Conservation (phyloP, 2,797 vertebrate species). For the Alosa sapidissima region DNA sequence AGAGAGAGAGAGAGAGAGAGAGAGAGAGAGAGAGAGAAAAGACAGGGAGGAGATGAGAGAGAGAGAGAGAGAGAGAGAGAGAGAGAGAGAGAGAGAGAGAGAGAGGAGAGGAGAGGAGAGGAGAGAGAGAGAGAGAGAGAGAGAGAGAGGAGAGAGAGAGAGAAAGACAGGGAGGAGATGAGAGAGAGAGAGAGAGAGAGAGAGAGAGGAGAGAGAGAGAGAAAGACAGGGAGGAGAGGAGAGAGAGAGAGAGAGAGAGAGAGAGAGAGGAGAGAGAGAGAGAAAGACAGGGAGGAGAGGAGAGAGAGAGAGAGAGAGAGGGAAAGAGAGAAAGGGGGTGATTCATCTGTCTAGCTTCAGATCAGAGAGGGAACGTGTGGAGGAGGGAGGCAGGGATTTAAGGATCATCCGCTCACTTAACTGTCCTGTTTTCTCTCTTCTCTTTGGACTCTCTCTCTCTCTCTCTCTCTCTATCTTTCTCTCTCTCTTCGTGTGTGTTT, state of each 20-base stretch:
- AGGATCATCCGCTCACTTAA: not conserved
- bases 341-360: not conserved
- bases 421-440: not conserved
- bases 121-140: not conserved
- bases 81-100: slow-evolving; percentile 23
- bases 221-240: not conserved
- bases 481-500: too few relatives aligned
- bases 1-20: slow-evolving; percentile 42
- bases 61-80: slow-evolving; percentile 22
- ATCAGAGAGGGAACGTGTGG: not conserved
- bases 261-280: slow-evolving; percentile 40
- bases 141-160: slow-evolving; percentile 12
- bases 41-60: too few relatives aligned
- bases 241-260: slow-evolving; percentile 9
- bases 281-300: slow-evolving; percentile 1
- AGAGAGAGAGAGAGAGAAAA: not conserved
- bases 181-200: slow-evolving; percentile 35
- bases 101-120: not conserved
- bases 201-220: not conserved
- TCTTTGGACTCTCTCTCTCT: too few relatives aligned
- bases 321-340: not conserved
- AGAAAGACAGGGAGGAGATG: slow-evolving; percentile 25
- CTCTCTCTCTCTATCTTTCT: too few relatives aligned
- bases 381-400: not conserved
- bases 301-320: slow-evolving; percentile 1